phyloP scores from a whole-genome alignment of 2,888 invertebrate species.

The Drosophila seclusa region DNA sequence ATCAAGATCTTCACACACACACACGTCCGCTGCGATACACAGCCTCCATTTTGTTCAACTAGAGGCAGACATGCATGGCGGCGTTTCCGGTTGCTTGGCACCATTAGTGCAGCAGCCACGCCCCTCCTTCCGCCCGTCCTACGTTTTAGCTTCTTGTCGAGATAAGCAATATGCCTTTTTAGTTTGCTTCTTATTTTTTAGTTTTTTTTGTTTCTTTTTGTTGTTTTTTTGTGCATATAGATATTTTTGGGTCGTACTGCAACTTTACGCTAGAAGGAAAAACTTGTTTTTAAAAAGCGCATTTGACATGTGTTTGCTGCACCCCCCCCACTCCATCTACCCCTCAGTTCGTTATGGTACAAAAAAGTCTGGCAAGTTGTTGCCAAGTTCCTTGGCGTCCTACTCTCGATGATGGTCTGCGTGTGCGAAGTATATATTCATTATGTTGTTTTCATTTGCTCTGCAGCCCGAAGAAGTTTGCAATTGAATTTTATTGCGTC shows the following conservation, averaged over 20 bases:
- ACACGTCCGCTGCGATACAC: slow-evolving; percentile 53
- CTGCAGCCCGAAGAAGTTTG: slow-evolving; percentile 53
- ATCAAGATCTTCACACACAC: slow-evolving; percentile 67
- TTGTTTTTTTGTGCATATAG: background rate
- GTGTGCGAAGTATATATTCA: slow-evolving; percentile 65
- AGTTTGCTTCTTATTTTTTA: too few species aligned
- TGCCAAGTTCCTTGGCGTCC: slow-evolving; percentile 71
- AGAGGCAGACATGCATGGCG: slow-evolving; percentile 79
- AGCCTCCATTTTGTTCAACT: slow-evolving; percentile 73
- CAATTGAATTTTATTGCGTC: slow-evolving; percentile 79
- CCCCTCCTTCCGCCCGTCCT: slow-evolving; percentile 35
- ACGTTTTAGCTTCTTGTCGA: slow-evolving; percentile 73
- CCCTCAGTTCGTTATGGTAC: background rate
- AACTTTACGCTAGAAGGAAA: slow-evolving; percentile 75
- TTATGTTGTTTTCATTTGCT: slow-evolving; percentile 73
- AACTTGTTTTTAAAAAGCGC: slow-evolving; percentile 75
- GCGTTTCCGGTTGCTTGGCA: slow-evolving; percentile 81
- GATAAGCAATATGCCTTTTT: slow-evolving; percentile 69
- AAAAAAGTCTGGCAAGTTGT: slow-evolving; percentile 66
- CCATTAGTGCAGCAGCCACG: slow-evolving; percentile 78
- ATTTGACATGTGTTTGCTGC: slow-evolving; percentile 81
- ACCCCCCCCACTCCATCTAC: background rate
- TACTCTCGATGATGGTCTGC: slow-evolving; percentile 33
- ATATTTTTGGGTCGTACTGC: slow-evolving; percentile 33
- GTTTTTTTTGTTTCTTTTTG: slow-evolving; percentile 14